Evolutionary conservation across 2,888 invertebrate species (phyloP).

Genomic region (Caradrina kadenii): DNA sequence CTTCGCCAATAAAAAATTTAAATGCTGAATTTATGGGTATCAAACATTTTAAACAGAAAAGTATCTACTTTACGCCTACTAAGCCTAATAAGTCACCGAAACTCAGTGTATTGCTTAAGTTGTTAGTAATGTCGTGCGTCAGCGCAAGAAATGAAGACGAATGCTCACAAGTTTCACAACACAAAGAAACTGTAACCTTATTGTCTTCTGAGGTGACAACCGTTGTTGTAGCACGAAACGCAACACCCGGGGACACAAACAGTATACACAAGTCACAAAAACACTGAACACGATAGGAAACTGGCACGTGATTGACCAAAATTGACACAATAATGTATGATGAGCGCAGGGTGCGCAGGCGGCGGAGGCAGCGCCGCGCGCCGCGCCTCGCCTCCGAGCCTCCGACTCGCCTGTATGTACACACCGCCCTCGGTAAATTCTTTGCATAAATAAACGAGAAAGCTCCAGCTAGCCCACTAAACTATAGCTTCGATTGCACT

Average conservation of each 20-base stretch:
- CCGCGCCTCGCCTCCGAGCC: conserved; percentile 83
- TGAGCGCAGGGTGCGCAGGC: conserved; percentile 83
- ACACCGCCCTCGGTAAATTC: conserved; percentile 89
- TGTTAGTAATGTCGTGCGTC: conserved; percentile 73
- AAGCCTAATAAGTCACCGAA: conserved; percentile 78
- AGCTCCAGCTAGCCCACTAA: conserved; percentile 79
- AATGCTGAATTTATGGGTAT: conserved; percentile 22
- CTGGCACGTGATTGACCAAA: conserved; percentile 79
- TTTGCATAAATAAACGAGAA: conserved; percentile 89
- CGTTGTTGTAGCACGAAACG: conserved; percentile 67
- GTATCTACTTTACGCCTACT: conserved; percentile 42
- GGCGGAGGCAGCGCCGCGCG: conserved; percentile 84
- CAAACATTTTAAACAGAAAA: conserved; percentile 41
- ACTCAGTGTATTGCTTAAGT: conserved; percentile 77
- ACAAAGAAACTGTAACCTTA: conserved; percentile 82
- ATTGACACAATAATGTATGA: conserved; percentile 78
- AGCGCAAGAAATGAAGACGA: conserved; percentile 74
- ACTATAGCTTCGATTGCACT: conserved; percentile 71
- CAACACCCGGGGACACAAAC: conserved; percentile 76
- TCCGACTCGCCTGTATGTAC: conserved; percentile 83
- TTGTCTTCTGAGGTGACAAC: conserved; percentile 69
- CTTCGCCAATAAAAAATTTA: conserved; percentile 1
- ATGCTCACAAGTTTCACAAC: conserved; percentile 73
- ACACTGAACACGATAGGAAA: conserved; percentile 75
- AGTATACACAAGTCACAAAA: conserved; percentile 80